Percentiles rank a stretch among this genome's conserved stretches.
phyloP scores from a whole-genome alignment of 1,140 invertebrate genomes.

The Octopus bimaculoides region DNA sequence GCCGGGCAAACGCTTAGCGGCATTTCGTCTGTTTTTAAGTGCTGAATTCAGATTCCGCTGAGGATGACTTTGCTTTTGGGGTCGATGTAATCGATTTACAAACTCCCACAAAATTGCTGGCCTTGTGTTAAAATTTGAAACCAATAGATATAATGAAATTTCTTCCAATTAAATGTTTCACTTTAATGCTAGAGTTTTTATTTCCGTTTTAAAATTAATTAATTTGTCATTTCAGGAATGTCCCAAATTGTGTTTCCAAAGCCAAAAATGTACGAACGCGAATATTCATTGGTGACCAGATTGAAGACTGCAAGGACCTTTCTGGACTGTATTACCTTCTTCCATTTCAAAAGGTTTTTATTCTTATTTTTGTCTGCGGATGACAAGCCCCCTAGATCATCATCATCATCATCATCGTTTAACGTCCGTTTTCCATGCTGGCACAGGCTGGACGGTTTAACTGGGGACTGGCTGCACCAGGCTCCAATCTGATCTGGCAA shows the following conservation, averaged over 20 bases:
- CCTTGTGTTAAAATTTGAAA: neutral
- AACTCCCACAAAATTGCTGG: neutral
- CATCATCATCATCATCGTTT: too few relatives aligned
- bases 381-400: too few relatives aligned
- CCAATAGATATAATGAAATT: neutral
- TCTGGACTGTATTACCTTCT: conserved; percentile 92
- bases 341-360: conserved; percentile 79
- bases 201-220: conserved; percentile 16
- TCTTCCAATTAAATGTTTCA: neutral
- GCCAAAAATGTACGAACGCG: conserved; percentile 91
- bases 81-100: neutral
- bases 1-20: too few relatives aligned
- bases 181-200: neutral
- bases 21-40: too few relatives aligned
- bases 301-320: conserved; percentile 93
- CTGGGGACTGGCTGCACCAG: too few relatives aligned
- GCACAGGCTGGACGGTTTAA: too few relatives aligned
- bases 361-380: too few relatives aligned
- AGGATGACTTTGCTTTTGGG: neutral
- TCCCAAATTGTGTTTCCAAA: conserved; percentile 98
- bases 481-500: too few relatives aligned
- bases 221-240: conserved; percentile 60
- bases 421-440: too few relatives aligned
- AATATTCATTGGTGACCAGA: conserved; percentile 87
- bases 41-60: too few relatives aligned